Base-by-base conservation (phyloP, 2,888 invertebrate genomes). In the Diarsia dahlii region DNA sequence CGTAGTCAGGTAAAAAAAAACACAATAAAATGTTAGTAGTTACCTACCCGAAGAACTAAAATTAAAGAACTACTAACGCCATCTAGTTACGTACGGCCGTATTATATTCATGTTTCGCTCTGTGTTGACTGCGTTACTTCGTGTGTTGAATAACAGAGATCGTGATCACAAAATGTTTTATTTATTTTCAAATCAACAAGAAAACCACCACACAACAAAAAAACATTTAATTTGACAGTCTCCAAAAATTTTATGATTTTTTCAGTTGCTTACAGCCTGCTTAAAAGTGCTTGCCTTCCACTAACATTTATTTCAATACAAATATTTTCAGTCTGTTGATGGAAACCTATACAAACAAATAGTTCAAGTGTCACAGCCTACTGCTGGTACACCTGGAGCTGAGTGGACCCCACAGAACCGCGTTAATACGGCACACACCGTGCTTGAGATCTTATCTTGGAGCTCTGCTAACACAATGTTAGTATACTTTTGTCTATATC, bases 381-480 rank as follows among this genome's bases (percentile, higher is more conserved):
- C 18, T 13, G 87, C 79, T 2, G 86, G 78, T 34, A 87, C 87
- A 23, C 87, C 84, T 12, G 86, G 92, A 23, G 87, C 84, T 13
- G 86, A 92, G n/a, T 95, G 95, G 92, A 92, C 91, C 1, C 80
- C 81, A 4, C 82, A 78, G n/a, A 92, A 95, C 20, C 94, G 96
- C 50, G 92, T 95, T 45, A 95, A 94, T 82, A 93, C 91, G 6
- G 87, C 95, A 12, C 95, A 97, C 83, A 96, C 98, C 20, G 98
- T 99, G 18, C 97, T 97, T 3, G 97, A 98, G 79, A 97, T 99
- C 76, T 90, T 98, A 34, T 95, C 97, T 12, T 99, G 98, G 98
- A 98, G 98, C 84, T 91, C 95, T 0, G 96, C 97, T 80, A 97
- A 98, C 87, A 10, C 64, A 34, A 97, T 99, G 98, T 98, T 94